Evolutionary conservation across 2,113 vertebrate genomes (phyloP).

Genomic region (Columba livia): DNA sequence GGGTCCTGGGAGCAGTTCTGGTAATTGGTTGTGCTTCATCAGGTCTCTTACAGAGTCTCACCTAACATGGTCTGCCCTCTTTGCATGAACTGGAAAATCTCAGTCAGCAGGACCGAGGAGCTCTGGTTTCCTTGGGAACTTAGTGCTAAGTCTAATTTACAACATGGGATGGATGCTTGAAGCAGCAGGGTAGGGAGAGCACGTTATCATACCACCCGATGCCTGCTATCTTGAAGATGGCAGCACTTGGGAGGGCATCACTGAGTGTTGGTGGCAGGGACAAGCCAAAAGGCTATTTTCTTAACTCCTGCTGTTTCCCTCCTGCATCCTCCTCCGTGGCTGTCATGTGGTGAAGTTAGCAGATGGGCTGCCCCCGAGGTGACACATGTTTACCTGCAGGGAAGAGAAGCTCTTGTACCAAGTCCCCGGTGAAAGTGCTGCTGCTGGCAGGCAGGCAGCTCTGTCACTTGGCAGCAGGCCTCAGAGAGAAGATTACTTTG

Average conservation of each 20-base stretch:
- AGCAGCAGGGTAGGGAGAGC: not conserved
- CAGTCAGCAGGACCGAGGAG: not conserved
- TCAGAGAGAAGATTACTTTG: slow-evolving; percentile 29
- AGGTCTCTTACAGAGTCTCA: not conserved
- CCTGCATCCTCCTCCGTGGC: not conserved
- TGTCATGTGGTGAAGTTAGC: not conserved
- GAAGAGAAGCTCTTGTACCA: not conserved
- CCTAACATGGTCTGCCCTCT: not conserved
- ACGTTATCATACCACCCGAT: rapidly evolving
- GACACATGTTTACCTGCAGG: not conserved
- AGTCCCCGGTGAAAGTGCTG: not conserved
- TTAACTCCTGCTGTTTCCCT: slow-evolving; percentile 7
- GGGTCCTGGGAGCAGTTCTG: not conserved
- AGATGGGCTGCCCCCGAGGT: slow-evolving; percentile 47
- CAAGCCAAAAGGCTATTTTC: slow-evolving; percentile 1
- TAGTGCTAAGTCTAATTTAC: not conserved
- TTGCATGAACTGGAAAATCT: not conserved
- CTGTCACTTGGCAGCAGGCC: slow-evolving; percentile 53
- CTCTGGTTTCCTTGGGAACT: not conserved
- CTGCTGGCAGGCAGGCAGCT: slow-evolving; percentile 25
- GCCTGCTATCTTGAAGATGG: not conserved
- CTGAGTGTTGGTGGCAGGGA: not conserved
- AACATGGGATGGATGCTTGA: not conserved
- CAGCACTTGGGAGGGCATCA: not conserved
- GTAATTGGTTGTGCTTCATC: not conserved